These are phyloP conservation scores for Girardia tigrina DNA, from an alignment of 2,888 invertebrate genomes.

Conservation along the genomic window DNA sequence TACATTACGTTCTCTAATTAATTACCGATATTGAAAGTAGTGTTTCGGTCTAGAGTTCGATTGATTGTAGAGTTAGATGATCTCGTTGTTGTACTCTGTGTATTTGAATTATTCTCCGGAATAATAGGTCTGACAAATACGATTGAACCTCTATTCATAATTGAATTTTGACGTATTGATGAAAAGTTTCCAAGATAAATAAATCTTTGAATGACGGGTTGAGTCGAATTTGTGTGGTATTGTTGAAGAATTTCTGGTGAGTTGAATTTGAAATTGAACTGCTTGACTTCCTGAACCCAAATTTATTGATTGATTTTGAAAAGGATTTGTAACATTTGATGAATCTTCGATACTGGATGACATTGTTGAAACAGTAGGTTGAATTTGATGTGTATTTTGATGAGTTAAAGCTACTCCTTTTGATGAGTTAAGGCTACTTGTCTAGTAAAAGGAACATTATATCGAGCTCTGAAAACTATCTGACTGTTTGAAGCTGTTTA, in stretches of 20 bases:
- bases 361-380: background rate
- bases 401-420: background rate
- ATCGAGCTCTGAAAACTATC: background rate
- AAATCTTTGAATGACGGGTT: background rate
- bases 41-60: too few relatives aligned
- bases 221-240: background rate
- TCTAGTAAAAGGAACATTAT: background rate
- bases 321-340: too few relatives aligned
- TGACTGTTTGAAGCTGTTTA: background rate
- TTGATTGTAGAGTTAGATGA: too few relatives aligned
- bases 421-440: too few relatives aligned
- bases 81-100: too few relatives aligned
- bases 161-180: background rate
- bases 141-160: slow-evolving; percentile 8
- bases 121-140: slow-evolving; percentile 14
- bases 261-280: slow-evolving; percentile 12
- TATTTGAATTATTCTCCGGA: background rate
- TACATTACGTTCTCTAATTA: too few relatives aligned
- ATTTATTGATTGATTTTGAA: slow-evolving; percentile 6
- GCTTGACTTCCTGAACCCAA: background rate
- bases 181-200: slow-evolving; percentile 8
- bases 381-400: background rate
- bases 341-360: background rate
- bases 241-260: background rate
- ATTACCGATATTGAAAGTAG: too few relatives aligned